These are phyloP conservation scores for Drosophila paramelanica DNA, from an alignment of 2,888 invertebrate genomes.

Conservation along the genomic window DNA sequence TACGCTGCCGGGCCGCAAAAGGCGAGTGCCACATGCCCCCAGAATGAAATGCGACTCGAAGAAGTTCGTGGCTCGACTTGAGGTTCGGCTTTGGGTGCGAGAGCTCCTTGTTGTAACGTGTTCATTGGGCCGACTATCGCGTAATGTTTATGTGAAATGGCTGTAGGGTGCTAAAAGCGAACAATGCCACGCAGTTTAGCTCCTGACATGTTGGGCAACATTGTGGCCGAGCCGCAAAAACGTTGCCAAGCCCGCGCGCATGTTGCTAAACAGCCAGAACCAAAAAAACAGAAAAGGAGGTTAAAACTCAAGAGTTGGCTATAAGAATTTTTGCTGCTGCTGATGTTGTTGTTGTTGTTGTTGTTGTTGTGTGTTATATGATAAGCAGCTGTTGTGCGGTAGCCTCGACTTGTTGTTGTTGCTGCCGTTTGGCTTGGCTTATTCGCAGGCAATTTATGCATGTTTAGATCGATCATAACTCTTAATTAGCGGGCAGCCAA, in stretches of 20 bases:
- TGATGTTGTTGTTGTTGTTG: constrained; percentile 1
- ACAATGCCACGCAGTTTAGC: constrained; percentile 67
- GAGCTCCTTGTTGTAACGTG: constrained; percentile 69
- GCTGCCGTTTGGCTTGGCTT: constrained; percentile 7
- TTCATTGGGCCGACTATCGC: constrained; percentile 61
- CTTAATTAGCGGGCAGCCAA: constrained; percentile 72
- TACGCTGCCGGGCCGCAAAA: constrained; percentile 54
- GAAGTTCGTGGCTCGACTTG: constrained; percentile 5
- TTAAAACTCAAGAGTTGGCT: constrained; percentile 2
- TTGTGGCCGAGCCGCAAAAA: constrained; percentile 47
- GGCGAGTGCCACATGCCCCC: constrained; percentile 68
- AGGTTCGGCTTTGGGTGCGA: constrained; percentile 1
- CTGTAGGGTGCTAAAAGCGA: constrained; percentile 73
- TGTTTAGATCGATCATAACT: constrained; percentile 79
- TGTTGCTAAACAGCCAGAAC: constrained; percentile 56
- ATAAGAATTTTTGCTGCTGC: constrained; percentile 1
- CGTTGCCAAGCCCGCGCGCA: constrained; percentile 15
- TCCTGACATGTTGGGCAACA: constrained; percentile 77
- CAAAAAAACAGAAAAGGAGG: not conserved
- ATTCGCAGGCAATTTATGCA: constrained; percentile 66
- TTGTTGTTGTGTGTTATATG: constrained; percentile 34
- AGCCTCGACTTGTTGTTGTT: constrained; percentile 39
- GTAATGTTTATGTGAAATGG: constrained; percentile 72
- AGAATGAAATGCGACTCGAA: constrained; percentile 37
- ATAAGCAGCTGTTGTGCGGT: constrained; percentile 51